A percentile compares a stretch with the other conserved stretches of the same genome.
These are phyloP conservation scores for Goniozus legneri DNA, from an alignment of 1,140 invertebrate species.

Conservation along the genomic window DNA sequence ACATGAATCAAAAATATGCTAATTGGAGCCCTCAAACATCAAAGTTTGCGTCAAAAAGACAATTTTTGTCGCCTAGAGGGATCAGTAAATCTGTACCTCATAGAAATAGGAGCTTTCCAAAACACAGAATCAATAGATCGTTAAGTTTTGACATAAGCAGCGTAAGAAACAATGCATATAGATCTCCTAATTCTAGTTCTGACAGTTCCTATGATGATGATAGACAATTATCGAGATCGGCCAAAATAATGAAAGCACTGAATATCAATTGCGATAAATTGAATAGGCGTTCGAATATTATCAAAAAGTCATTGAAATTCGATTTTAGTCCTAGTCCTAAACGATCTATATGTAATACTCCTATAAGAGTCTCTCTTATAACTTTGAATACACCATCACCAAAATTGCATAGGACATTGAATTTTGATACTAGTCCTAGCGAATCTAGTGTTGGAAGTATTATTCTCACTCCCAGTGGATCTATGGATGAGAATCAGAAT, in stretches of 20 bases:
- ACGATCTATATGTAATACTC: slow-evolving; percentile 15
- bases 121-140: slow-evolving; percentile 33
- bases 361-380: slow-evolving; percentile 11
- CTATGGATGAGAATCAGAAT: slow-evolving; percentile 46
- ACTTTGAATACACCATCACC: slow-evolving; percentile 24
- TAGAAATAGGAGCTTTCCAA: slow-evolving; percentile 20
- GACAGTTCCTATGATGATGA: slow-evolving; percentile 13
- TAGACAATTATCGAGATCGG: slow-evolving; percentile 35
- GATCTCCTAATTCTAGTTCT: slow-evolving; percentile 23
- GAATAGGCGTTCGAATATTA: slow-evolving; percentile 25
- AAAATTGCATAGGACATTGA: slow-evolving; percentile 26
- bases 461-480: slow-evolving; percentile 29
- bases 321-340: slow-evolving; percentile 35
- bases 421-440: slow-evolving; percentile 24
- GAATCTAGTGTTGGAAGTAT: slow-evolving; percentile 24
- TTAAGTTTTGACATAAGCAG: slow-evolving; percentile 33
- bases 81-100: slow-evolving; percentile 27
- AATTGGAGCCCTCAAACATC: slow-evolving; percentile 25
- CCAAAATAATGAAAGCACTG: slow-evolving; percentile 43
- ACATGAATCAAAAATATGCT: slow-evolving; percentile 21
- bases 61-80: slow-evolving; percentile 22
- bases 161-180: slow-evolving; percentile 16
- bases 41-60: slow-evolving; percentile 21
- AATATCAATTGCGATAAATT: slow-evolving; percentile 28
- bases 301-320: slow-evolving; percentile 41